phyloP scores from a whole-genome alignment of 2,113 vertebrate species.

The Diadophis punctatus region DNA sequence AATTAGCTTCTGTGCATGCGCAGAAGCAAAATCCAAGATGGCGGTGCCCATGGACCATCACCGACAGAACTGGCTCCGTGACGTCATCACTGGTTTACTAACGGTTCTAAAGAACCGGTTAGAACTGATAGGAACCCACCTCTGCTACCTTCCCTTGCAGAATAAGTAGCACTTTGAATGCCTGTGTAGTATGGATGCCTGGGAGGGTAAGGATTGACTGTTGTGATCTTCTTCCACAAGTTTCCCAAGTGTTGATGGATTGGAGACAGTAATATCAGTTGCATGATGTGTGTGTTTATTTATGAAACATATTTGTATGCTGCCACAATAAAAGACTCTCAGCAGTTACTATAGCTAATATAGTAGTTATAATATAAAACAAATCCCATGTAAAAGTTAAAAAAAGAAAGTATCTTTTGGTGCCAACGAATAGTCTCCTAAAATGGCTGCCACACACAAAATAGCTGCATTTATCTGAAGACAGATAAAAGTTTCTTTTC shows the following conservation, averaged over 20 bases:
- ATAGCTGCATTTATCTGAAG: not conserved
- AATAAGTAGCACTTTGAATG: not conserved
- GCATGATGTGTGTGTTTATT: not conserved
- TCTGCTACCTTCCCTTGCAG: not conserved
- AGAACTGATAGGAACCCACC: too few relatives aligned
- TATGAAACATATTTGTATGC: not conserved
- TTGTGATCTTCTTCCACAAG: not conserved
- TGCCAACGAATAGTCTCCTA: not conserved
- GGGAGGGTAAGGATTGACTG: not conserved
- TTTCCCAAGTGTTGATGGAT: not conserved
- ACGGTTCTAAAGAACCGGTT: too few relatives aligned
- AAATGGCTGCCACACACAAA: not conserved
- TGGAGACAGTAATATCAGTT: not conserved
- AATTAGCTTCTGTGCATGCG: too few relatives aligned
- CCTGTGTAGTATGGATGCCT: not conserved
- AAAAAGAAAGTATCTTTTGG: not conserved
- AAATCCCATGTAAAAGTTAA: not conserved
- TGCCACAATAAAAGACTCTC: not conserved
- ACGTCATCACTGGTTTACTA: too few relatives aligned
- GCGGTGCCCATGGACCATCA: too few relatives aligned
- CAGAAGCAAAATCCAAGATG: too few relatives aligned
- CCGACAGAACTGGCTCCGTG: too few relatives aligned
- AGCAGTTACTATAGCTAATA: not conserved
- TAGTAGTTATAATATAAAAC: not conserved
- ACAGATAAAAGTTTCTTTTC: not conserved